These are phyloP conservation scores for Chaetoderma sp. DNA, from an alignment of 2,888 invertebrate genomes.

Conservation along the genomic window DNA sequence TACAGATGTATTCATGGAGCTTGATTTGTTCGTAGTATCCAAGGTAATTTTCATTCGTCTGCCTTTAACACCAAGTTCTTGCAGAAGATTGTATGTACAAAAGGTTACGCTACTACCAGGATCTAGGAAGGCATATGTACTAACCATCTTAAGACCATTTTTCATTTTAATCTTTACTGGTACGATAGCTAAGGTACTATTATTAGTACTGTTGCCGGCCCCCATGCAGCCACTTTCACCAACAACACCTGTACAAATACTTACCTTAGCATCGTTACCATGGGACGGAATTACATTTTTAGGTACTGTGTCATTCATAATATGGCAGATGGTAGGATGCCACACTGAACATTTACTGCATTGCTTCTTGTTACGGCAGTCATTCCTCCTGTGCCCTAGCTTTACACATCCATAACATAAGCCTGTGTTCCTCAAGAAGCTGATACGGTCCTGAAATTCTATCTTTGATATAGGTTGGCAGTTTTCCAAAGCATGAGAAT, in stretches of 20 bases:
- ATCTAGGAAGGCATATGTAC: slow-evolving; percentile 7
- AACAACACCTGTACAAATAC: no score
- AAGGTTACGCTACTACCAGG: slow-evolving; percentile 2
- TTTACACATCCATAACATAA: slow-evolving; percentile 1
- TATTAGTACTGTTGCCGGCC: no score
- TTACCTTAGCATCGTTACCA: no score
- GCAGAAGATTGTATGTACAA: not conserved
- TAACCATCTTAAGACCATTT: not conserved
- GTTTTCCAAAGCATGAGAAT: not conserved
- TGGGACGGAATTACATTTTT: not conserved
- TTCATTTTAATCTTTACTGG: not conserved
- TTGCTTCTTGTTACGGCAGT: not conserved
- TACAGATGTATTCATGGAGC: not conserved
- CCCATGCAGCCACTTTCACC: not conserved
- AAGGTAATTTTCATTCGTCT: not conserved
- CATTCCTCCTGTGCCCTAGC: not conserved
- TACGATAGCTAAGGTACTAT: slow-evolving; percentile 11
- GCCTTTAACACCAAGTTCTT: no score
- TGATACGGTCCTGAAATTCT: not conserved
- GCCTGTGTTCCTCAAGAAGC: not conserved
- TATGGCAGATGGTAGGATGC: not conserved
- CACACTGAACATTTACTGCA: not conserved
- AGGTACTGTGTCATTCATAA: not conserved
- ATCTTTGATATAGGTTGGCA: not conserved
- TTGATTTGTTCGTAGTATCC: not conserved